Base-by-base conservation (phyloP, 2,888 invertebrate genomes). In the Drosophila nr. perissopoda region DNA sequence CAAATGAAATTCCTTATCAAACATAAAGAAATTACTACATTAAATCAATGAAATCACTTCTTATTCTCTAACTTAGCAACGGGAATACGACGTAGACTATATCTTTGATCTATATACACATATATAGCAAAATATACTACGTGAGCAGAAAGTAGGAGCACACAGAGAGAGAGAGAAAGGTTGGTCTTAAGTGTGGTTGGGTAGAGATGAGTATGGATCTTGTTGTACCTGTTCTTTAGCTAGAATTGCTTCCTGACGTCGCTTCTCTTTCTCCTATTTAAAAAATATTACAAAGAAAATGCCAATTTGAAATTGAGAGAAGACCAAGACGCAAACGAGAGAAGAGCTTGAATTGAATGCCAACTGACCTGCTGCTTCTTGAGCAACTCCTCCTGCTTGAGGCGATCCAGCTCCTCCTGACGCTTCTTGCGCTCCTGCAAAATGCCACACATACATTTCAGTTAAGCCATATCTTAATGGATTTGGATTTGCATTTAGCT, bases 171-270 rank as follows among this genome's bases (percentile, higher is more conserved):
- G 53, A 33, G 25, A 54, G 53, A 36, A 18, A 11, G 34, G 11
- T 11, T 21, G 40, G 11, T 11, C 33, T 33, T 33, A 10, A 10
- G 33, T 10, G 10, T 11, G 46, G 4, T 46, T 13, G 46, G 46
- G 13, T 34, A 21, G 40, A 34, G 29, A 29, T 29, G 29, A 38
- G 53, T 16, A 40, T 33, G 25, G 58, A 36, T 11, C 25, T 57
- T 60, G 64, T 92, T 94, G 94, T 95, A 98, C 98, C 97, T 98
- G 98, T 94, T 98, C 98, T 94, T 98, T 98, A 85, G 97, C 94
- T 91, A 98, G 95, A 79, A 97, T 96, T 59, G 97, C 96, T 92
- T 98, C 98, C 92, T 98, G 97, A 91, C 97, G 94, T 94, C 98
- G 98, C 91, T 97, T 93, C 94, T 98, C 98, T 92, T 97, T 95